Evolutionary conservation across 1,140 invertebrate species (phyloP), one percentile per base, ranked within the genome.

Genomic region (Tetragonula clypearis): DNA sequence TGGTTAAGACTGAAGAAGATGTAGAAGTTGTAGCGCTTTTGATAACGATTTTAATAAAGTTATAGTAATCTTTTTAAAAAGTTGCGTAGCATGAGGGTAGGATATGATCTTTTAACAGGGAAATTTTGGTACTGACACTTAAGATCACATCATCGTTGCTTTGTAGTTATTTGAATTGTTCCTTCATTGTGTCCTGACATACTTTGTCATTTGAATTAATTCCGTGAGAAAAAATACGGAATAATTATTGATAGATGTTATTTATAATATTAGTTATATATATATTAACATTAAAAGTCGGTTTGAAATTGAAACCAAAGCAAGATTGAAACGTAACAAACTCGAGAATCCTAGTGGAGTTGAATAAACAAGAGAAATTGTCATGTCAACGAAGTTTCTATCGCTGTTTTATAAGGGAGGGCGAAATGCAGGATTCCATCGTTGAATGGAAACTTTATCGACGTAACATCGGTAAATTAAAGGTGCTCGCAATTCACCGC

Each of bases 381-480:
- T 69, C 68, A 21, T 41, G 68, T 17, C 68, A 30, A 41, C 30
- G 11, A 69, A 56, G 49, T 30, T 15, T 60, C 30, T 35, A 23
- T 60, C 30, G 56, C 41, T 76, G 41, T 30, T 30, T 56, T 11
- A 49, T 19, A 30, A 41, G 17, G 23, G 12, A 21, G 1, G 17
- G 30, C 74, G n/a, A 68, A 80, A 81, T 62, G 75, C 71, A 79
- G 82, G 68, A 82, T 71, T 84, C 69, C 58, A 82, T 87, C 76
- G 77, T 49, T 26, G 73, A 89, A 87, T 77, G 79, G 68, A 41
- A 79, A 71, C 77, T 84, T 88, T 95, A 95, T 95, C 95, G 94
- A 92, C 92, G 94, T 85, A 90, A 92, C 92, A 94, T 89, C 94
- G 94, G 89, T 76, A 77, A 91, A 91, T 91, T 90, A 88, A 86